A percentile compares a stretch with the other conserved stretches of the same genome.
These are phyloP conservation scores for Rhodeus uyekii DNA, from an alignment of 2,797 vertebrate genomes.

Conservation along the genomic window DNA sequence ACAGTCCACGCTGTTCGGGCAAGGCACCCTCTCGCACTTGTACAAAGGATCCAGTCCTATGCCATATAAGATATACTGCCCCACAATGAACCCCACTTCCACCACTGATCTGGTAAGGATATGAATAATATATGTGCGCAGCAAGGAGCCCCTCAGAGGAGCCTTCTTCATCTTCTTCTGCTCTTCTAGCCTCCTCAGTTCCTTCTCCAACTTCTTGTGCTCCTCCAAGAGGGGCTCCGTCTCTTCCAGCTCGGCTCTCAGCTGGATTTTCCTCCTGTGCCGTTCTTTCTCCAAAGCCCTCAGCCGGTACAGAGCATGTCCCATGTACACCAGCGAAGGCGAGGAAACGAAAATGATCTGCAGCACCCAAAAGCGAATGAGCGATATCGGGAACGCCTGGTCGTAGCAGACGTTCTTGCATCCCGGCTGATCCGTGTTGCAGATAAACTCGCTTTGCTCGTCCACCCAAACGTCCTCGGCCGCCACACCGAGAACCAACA, in stretches of 20 bases:
- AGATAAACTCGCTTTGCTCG: slow-evolving; percentile 89
- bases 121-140: slow-evolving; percentile 91
- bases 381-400: slow-evolving; percentile 90
- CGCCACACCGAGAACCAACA: slow-evolving; percentile 91
- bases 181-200: slow-evolving; percentile 86
- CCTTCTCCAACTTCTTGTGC: slow-evolving; percentile 82
- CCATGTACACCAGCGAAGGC: slow-evolving; percentile 92
- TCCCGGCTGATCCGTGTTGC: slow-evolving; percentile 93
- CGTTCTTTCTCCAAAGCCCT: slow-evolving; percentile 88
- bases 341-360: slow-evolving; percentile 95
- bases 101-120: slow-evolving; percentile 89
- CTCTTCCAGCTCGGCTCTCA: slow-evolving; percentile 81
- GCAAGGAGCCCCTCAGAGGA: slow-evolving; percentile 86
- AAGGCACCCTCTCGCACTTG: slow-evolving; percentile 87
- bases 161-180: slow-evolving; percentile 88
- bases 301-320: slow-evolving; percentile 88
- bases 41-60: slow-evolving; percentile 87
- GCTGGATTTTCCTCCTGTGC: slow-evolving; percentile 77
- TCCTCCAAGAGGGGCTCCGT: slow-evolving; percentile 76
- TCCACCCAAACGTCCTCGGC: slow-evolving; percentile 94
- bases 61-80: slow-evolving; percentile 90
- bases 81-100: slow-evolving; percentile 91
- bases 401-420: slow-evolving; percentile 93
- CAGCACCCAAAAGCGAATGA: slow-evolving; percentile 94
- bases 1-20: slow-evolving; percentile 93